Percentiles rank a stretch among this genome's conserved stretches.
phyloP scores from a whole-genome alignment of 2,113 vertebrate genomes.

The Peromyscus californicus region DNA sequence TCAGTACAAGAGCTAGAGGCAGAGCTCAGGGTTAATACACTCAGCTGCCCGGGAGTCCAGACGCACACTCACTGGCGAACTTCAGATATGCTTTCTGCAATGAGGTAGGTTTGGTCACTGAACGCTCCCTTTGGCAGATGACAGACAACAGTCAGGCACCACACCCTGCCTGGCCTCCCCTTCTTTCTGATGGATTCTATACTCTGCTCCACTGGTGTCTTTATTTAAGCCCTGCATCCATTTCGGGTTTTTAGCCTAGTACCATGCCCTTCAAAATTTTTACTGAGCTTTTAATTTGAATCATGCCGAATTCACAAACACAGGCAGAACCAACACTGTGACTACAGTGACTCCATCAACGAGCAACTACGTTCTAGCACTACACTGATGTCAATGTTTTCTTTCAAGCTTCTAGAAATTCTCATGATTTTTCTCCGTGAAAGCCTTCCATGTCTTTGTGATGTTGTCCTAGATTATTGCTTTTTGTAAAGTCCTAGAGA shows the following conservation, averaged over 20 bases:
- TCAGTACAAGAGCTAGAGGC: neutral
- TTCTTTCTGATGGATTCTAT: neutral
- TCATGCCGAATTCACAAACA: neutral
- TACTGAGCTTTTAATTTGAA: neutral
- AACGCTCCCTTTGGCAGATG: neutral
- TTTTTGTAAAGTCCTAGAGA: conserved; percentile 25
- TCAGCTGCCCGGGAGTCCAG: too few relatives aligned
- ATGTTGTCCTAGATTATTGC: conserved; percentile 35
- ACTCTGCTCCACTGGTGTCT: neutral
- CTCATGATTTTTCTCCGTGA: neutral
- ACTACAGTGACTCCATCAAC: neutral
- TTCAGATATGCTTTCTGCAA: neutral
- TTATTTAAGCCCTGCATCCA: neutral
- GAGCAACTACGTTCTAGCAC: neutral
- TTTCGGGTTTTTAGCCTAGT: neutral
- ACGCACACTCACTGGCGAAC: neutral
- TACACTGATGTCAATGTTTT: neutral
- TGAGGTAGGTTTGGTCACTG: neutral
- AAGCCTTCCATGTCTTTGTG: neutral
- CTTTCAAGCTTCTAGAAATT: conserved; percentile 9
- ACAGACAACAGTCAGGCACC: neutral
- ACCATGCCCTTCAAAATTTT: neutral
- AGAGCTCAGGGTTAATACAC: neutral
- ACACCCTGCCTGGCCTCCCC: neutral
- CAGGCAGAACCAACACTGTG: neutral